Evolutionary conservation across 2,113 vertebrate genomes (phyloP).

Genomic region (Corythaixoides concolor): DNA sequence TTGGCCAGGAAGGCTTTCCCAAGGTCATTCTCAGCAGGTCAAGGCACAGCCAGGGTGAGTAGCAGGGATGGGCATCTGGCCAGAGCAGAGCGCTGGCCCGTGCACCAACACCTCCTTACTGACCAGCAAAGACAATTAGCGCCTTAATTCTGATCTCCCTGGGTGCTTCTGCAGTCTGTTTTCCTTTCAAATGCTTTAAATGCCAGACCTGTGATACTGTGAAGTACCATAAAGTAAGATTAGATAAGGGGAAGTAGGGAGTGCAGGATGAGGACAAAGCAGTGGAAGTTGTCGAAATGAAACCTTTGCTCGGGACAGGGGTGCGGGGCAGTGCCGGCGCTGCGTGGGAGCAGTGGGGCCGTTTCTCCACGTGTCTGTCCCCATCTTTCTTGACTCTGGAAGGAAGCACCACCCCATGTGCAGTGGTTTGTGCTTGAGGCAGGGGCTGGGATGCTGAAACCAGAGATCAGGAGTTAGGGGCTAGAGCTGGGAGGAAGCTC

Average conservation of each 20-base stretch:
- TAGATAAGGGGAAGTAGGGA: constrained; percentile 27
- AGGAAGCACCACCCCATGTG: fast-evolving
- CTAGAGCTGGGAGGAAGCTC: background rate
- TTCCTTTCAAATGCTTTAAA: constrained; percentile 26
- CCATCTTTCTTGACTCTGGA: background rate
- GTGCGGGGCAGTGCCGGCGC: fast-evolving
- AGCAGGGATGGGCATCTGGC: fast-evolving
- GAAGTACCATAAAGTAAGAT: background rate
- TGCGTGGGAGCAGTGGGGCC: background rate
- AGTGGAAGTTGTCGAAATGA: background rate
- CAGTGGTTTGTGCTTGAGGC: background rate
- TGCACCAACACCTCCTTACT: background rate
- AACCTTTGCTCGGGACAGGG: background rate
- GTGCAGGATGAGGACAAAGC: background rate
- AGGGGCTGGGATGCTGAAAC: background rate
- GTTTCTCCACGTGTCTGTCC: fast-evolving
- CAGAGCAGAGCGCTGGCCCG: too few species aligned
- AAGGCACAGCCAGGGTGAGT: background rate
- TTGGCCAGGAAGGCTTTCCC: background rate
- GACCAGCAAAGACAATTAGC: background rate
- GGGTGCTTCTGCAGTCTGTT: background rate
- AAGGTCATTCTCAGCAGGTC: background rate
- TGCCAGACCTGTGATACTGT: constrained; percentile 3
- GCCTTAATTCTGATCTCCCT: background rate
- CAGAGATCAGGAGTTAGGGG: background rate